Evolutionary conservation across 2,888 invertebrate genomes (phyloP).

Genomic region (Amiota minor): DNA sequence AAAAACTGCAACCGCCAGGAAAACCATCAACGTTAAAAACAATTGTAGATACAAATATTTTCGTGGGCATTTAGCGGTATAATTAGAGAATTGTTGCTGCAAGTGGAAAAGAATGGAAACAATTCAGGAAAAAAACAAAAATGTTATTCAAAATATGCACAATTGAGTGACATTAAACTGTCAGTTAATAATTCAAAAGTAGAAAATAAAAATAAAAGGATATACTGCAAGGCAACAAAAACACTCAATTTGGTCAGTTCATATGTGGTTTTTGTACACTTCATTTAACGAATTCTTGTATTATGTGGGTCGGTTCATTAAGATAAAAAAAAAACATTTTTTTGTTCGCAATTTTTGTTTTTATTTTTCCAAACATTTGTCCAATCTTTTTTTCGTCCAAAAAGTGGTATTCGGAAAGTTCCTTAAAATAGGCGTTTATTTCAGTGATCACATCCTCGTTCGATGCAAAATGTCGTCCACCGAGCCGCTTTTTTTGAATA

Average conservation of each 20-base stretch:
- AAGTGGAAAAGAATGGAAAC: not conserved
- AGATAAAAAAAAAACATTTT: no score
- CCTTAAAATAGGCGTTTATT: no score
- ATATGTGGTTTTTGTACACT: no score
- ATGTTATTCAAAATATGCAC: slow-evolving; percentile 14
- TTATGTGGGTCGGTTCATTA: no score
- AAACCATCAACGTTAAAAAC: not conserved
- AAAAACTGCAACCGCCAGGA: not conserved
- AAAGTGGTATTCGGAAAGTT: no score
- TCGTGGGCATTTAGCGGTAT: not conserved
- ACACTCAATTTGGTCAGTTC: not conserved
- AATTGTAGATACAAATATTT: slow-evolving; percentile 3
- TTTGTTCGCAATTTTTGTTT: no score
- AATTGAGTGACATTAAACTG: slow-evolving; percentile 22
- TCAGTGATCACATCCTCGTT: no score
- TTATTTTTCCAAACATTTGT: no score
- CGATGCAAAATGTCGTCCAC: no score
- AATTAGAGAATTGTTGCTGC: not conserved
- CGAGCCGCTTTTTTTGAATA: no score
- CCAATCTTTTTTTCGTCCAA: no score
- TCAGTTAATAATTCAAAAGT: not conserved
- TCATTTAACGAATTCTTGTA: no score
- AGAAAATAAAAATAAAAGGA: not conserved
- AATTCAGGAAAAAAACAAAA: slow-evolving; percentile 1
- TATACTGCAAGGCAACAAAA: not conserved